phyloP scores from a whole-genome alignment of 2,113 vertebrate genomes.

The Pogona vitticeps region DNA sequence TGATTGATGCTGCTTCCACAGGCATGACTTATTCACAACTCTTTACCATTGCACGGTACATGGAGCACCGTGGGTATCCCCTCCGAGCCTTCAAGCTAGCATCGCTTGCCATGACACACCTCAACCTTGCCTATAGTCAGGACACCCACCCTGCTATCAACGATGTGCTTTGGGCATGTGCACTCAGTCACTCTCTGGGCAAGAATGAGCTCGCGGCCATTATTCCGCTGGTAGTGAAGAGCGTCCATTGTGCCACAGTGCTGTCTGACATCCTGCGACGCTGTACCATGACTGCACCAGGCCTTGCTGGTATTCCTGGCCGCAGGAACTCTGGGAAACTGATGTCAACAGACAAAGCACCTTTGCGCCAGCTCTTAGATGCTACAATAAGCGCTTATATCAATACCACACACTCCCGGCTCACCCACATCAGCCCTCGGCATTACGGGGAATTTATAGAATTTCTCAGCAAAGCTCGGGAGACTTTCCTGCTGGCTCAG shows the following conservation, averaged over 20 bases:
- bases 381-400: conserved; percentile 97
- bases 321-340: conserved; percentile 96
- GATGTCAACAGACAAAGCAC: conserved; percentile 98
- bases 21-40: conserved; percentile 98
- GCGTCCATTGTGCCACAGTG: conserved; percentile 96
- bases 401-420: conserved; percentile 97
- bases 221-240: conserved; percentile 97
- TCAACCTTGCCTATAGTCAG: conserved; percentile 99
- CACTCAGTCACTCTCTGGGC: conserved; percentile 97
- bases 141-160: conserved; percentile 98
- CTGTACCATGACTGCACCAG: conserved; percentile 96
- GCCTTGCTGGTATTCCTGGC: conserved; percentile 93
- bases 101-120: conserved; percentile 95
- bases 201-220: conserved; percentile 97
- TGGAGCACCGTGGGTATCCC: conserved; percentile 97
- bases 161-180: conserved; percentile 97
- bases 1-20: conserved; percentile 92
- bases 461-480: conserved; percentile 96
- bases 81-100: conserved; percentile 96
- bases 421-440: conserved; percentile 97
- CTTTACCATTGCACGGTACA: conserved; percentile 97
- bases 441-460: conserved; percentile 99
- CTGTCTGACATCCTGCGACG: conserved; percentile 96
- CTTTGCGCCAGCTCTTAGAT: conserved; percentile 93
- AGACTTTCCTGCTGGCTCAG: conserved; percentile 95